phyloP scores from a whole-genome alignment of 2,888 invertebrate species.

The Seladonia tumulorum region DNA sequence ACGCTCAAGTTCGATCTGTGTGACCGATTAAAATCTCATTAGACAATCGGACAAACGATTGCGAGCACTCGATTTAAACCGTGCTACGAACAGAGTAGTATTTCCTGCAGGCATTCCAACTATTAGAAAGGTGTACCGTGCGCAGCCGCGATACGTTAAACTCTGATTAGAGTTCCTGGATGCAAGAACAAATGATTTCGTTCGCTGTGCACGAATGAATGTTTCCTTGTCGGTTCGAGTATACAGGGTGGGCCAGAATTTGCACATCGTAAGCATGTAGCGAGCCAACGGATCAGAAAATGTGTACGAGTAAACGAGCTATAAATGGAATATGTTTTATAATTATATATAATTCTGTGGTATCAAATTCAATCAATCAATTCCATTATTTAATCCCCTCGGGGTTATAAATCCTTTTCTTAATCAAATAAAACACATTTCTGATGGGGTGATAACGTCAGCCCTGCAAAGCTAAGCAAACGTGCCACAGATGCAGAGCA shows the following conservation, averaged over 20 bases:
- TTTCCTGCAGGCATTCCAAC: slow-evolving; percentile 59
- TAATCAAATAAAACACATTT: no score
- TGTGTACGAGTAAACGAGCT: no score
- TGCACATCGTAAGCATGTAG: no score
- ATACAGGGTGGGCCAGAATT: not conserved
- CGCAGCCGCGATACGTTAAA: slow-evolving; percentile 40
- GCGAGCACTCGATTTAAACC: slow-evolving; percentile 46
- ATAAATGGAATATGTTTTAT: no score
- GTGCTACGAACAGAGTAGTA: slow-evolving; percentile 40
- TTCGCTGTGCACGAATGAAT: slow-evolving; percentile 2
- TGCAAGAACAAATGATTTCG: slow-evolving; percentile 42
- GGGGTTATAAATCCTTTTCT: no score
- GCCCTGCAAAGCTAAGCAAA: no score
- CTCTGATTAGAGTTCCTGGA: slow-evolving; percentile 58
- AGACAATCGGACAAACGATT: slow-evolving; percentile 57
- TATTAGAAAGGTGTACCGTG: slow-evolving; percentile 57
- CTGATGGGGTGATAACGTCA: no score
- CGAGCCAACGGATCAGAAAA: no score
- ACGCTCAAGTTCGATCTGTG: slow-evolving; percentile 60
- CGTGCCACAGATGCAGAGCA: no score
- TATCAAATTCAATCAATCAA: no score
- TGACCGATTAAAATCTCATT: slow-evolving; percentile 64
- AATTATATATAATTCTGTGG: no score
- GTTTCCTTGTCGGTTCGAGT: slow-evolving; percentile 13
- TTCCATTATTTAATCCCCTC: no score